Conservation (phyloP, 2,113 vertebrate genomes). For the Dromaius novaehollandiae region DNA sequence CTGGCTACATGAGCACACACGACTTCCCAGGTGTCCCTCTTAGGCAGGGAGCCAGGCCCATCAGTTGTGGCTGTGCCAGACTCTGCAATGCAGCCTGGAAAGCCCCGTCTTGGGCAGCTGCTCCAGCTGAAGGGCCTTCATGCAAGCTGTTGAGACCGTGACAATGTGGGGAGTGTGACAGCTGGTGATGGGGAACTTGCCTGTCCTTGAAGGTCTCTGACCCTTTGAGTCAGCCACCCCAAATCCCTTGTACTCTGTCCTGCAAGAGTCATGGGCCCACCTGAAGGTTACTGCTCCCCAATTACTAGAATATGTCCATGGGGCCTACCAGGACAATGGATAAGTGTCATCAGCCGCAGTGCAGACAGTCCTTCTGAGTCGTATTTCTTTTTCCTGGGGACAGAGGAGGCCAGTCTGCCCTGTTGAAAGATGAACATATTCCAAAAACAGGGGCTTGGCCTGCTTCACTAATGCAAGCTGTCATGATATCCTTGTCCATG, state of each 20-base stretch:
- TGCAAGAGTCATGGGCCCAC: background rate
- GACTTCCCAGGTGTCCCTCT: background rate
- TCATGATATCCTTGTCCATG: too few relatives aligned
- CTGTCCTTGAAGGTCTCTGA: background rate
- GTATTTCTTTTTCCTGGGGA: too few relatives aligned
- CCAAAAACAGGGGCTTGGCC: too few relatives aligned
- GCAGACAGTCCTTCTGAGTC: background rate
- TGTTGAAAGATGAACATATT: too few relatives aligned
- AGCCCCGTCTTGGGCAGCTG: background rate
- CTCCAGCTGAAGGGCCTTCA: background rate
- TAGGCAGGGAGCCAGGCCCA: background rate
- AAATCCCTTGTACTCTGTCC: background rate
- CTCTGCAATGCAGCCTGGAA: fast-evolving
- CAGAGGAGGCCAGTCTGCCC: too few relatives aligned
- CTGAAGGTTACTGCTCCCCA: background rate
- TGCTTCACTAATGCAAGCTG: too few relatives aligned
- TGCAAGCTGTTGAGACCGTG: background rate
- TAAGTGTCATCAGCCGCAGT: background rate
- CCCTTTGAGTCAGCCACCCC: background rate
- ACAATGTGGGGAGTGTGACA: background rate
- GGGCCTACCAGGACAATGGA: background rate
- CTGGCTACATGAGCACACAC: background rate
- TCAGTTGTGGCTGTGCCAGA: background rate
- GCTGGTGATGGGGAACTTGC: background rate
- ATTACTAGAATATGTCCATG: background rate